phyloP scores from a whole-genome alignment of 2,888 invertebrate species.

The Nipponacmea schrenckii region DNA sequence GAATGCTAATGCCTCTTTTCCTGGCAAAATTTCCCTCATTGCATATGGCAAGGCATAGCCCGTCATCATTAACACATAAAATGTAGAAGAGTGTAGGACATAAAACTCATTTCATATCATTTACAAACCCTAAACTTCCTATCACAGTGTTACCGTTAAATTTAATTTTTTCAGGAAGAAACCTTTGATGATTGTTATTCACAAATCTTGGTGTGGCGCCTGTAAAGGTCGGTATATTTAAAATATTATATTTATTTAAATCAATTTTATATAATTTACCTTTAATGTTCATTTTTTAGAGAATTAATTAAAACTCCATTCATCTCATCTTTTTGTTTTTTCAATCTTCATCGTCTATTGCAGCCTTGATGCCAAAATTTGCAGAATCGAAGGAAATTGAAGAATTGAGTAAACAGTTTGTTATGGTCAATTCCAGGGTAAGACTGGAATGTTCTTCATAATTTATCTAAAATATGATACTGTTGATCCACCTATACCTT shows the following conservation, averaged over 20 bases:
- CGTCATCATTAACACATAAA: too few species aligned
- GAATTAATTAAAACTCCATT: background rate
- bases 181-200: constrained; percentile 76
- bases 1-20: too few species aligned
- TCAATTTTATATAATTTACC: background rate
- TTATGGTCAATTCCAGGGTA: constrained; percentile 75
- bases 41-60: too few species aligned
- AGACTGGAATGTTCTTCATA: constrained; percentile 22
- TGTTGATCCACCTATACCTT: background rate
- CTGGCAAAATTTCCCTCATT: too few species aligned
- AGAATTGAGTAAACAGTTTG: constrained; percentile 74
- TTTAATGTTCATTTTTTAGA: background rate
- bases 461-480: constrained; percentile 3
- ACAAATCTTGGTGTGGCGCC: constrained; percentile 77
- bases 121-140: too few species aligned
- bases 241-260: background rate
- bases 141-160: too few species aligned
- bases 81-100: too few species aligned
- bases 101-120: too few species aligned
- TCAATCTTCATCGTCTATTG: constrained; percentile 25
- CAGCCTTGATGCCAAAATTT: constrained; percentile 75
- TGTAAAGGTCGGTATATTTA: constrained; percentile 71
- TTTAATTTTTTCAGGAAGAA: constrained; percentile 66
- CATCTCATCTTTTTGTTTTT: constrained; percentile 7
- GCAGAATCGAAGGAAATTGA: constrained; percentile 73